Evolutionary conservation across 2,888 invertebrate genomes (phyloP), one percentile per base, ranked within the genome.

Genomic region (Catonia carolina): DNA sequence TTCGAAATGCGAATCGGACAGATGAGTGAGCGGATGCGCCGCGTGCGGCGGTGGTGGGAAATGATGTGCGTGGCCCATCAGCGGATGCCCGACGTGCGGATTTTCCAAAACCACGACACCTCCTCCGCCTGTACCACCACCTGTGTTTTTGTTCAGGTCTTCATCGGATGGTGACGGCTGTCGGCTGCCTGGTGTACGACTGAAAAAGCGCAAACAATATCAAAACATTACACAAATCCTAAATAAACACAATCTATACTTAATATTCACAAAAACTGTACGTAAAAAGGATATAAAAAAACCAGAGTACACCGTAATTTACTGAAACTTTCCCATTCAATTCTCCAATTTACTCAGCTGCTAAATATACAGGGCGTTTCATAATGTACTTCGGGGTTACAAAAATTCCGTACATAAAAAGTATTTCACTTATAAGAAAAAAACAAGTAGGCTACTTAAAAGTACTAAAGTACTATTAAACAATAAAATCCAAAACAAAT

Each of bases 151-250:
- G 61, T 76, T 77, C 58, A 81, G 75, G 59, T 89, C 89, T 68
- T 89, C 89, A 73, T 92, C 92, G 14, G 90, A 89, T 50, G 94
- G 93, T 41, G 93, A 94, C 61, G 91, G 91, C 74, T 93, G 93
- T 68, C 92, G 83, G 68, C 93, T 92, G 53, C 91, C 90, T 37
- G 89, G 89, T 63, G 90, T 90, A 67, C 91, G 89, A 73, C 89
- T 90, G 76, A 53, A 78, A 76, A 35, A 59, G 15, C 59, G 49
- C 7, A 53, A 18, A 23, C 2, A 23, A 45, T 33, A 10, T 10
- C 10, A 33, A 33, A 10, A 10, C 10, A 12, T 10, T 33, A 12
- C 10, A 33, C 33, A 33, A 33, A 33, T 33, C 33, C n/a, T n/a
- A n/a, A n/a, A n/a, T n/a, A n/a, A n/a, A n/a, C n/a, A n/a, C n/a